A percentile compares a stretch with the other conserved stretches of the same genome.
These are phyloP conservation scores for Psittacula echo DNA, from an alignment of 2,797 vertebrate genomes.

Conservation along the genomic window DNA sequence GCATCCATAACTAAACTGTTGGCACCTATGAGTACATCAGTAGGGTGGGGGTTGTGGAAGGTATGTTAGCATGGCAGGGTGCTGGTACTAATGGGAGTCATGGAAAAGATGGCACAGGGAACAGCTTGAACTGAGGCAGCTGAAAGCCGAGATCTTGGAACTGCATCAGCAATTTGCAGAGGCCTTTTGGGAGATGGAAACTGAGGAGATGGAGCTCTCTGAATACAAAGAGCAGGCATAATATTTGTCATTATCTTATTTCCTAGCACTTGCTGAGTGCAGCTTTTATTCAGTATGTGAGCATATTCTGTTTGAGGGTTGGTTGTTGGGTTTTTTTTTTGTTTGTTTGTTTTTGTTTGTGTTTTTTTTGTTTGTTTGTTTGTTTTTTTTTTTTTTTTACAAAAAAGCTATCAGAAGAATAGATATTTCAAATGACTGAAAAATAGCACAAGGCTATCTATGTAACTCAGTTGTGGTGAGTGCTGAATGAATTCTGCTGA, in stretches of 20 bases:
- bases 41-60: neutral
- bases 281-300: neutral
- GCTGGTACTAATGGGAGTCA: fast-evolving
- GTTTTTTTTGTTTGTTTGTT: too few species aligned
- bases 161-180: neutral
- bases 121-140: neutral
- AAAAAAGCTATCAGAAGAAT: neutral
- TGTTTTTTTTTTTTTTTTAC: neutral
- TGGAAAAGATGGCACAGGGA: neutral
- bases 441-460: neutral
- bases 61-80: fast-evolving
- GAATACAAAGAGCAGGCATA: neutral
- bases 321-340: neutral
- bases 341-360: too few species aligned
- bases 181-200: neutral
- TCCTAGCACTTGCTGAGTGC: neutral
- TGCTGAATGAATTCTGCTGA: too few species aligned
- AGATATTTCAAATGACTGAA: neutral
- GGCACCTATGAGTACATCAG: neutral
- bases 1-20: neutral
- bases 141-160: neutral
- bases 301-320: neutral
- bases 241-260: neutral
- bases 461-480: neutral
- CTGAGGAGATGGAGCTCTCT: neutral